Evolutionary conservation across 2,113 vertebrate species (phyloP).

Genomic region (Galemys pyrenaicus): DNA sequence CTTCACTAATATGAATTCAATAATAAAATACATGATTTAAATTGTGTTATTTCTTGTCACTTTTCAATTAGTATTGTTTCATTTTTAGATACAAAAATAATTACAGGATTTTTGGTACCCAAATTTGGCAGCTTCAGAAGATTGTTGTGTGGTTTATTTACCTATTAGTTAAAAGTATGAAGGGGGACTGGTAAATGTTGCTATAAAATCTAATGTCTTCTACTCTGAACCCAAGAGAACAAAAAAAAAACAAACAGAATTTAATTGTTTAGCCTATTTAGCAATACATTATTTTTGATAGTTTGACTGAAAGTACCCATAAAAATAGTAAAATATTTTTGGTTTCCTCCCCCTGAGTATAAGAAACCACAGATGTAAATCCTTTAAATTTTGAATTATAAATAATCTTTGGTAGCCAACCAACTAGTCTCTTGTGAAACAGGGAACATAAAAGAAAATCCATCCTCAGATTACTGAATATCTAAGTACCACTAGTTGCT

Average conservation of each 20-base stretch:
- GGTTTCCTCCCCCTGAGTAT: rapidly evolving
- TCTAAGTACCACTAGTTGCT: background rate
- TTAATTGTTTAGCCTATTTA: no score
- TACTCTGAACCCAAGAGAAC: background rate
- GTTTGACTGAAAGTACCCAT: background rate
- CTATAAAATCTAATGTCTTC: background rate
- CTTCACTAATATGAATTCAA: no score
- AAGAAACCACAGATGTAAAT: background rate
- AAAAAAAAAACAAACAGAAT: background rate
- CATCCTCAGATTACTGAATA: no score
- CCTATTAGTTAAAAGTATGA: background rate
- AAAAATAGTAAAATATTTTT: background rate
- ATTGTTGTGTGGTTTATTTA: background rate
- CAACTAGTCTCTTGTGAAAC: background rate
- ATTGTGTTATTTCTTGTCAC: background rate
- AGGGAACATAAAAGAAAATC: background rate
- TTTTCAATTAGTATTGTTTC: background rate
- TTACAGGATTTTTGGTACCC: background rate
- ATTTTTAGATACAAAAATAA: background rate
- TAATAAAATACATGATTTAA: background rate
- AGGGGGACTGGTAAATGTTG: background rate
- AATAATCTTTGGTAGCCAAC: background rate
- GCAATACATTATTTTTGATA: background rate
- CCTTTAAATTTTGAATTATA: background rate
- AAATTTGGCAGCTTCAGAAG: background rate